phyloP scores from a whole-genome alignment of 2,888 invertebrate species.

The Drosophila pullipes region DNA sequence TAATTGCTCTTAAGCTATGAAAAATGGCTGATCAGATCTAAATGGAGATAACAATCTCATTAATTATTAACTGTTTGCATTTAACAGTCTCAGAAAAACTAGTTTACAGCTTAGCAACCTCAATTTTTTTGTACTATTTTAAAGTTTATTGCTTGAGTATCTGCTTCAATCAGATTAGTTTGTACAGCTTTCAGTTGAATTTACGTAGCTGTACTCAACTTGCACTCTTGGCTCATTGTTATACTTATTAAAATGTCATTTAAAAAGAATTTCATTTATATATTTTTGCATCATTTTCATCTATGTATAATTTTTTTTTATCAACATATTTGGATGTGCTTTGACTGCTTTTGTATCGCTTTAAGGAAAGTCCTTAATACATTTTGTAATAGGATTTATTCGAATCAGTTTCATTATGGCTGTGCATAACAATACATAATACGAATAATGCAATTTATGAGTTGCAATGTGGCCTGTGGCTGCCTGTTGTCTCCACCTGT shows the following conservation, averaged over 20 bases:
- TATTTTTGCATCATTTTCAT: background rate
- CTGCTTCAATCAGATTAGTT: background rate
- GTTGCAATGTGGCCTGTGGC: constrained; percentile 55
- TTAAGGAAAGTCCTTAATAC: constrained; percentile 22
- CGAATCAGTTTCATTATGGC: constrained; percentile 59
- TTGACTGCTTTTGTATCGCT: constrained; percentile 6
- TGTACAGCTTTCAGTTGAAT: background rate
- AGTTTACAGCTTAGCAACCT: background rate
- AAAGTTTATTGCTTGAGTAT: background rate
- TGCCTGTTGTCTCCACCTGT: constrained; percentile 22
- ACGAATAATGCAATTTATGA: constrained; percentile 64
- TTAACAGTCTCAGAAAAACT: background rate
- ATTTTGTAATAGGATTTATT: constrained; percentile 47
- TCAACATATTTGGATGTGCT: background rate
- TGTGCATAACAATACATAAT: constrained; percentile 54
- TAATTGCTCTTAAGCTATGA: constrained; percentile 27
- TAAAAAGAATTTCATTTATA: background rate
- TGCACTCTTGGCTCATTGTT: background rate
- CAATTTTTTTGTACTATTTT: background rate
- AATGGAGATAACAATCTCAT: background rate
- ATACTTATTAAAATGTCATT: background rate
- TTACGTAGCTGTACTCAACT: background rate
- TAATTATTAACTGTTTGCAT: background rate
- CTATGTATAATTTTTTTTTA: background rate
- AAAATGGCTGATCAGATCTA: constrained; percentile 2